Evolutionary conservation across 2,888 invertebrate genomes (phyloP).

Genomic region (Drosophila fulvimacula): DNA sequence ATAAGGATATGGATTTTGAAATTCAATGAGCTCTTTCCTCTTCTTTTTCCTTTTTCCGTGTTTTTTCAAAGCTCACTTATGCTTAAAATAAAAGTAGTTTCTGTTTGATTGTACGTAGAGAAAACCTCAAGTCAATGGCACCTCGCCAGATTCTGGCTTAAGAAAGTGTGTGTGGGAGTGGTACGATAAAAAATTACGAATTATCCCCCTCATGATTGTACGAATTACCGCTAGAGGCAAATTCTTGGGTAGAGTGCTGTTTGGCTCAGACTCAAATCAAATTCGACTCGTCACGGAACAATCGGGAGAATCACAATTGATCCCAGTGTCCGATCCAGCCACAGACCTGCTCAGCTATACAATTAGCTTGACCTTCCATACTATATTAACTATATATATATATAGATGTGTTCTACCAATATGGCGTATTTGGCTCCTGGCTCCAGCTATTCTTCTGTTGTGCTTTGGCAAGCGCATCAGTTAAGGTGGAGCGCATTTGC

Average conservation of each 20-base stretch:
- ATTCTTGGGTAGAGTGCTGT: constrained; percentile 17
- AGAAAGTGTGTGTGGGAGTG: constrained; percentile 35
- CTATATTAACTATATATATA: constrained; percentile 6
- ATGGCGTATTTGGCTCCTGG: constrained; percentile 72
- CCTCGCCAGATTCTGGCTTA: constrained; percentile 46
- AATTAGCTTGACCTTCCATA: constrained; percentile 16
- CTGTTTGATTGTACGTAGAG: constrained; percentile 59
- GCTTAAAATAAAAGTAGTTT: constrained; percentile 72
- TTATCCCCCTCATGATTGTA: constrained; percentile 5
- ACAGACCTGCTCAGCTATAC: constrained; percentile 43
- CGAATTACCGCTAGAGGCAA: constrained; percentile 16
- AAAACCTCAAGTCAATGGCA: constrained; percentile 55
- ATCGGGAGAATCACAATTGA: constrained; percentile 11
- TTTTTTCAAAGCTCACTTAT: constrained; percentile 49
- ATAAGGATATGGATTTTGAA: constrained; percentile 48
- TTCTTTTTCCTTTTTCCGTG: background rate
- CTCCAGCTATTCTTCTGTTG: constrained; percentile 41
- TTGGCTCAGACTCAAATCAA: constrained; percentile 31
- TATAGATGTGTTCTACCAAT: constrained; percentile 71
- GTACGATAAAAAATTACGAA: constrained; percentile 28
- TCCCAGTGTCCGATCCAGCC: constrained; percentile 16
- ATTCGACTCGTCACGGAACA: constrained; percentile 29
- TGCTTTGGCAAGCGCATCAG: constrained; percentile 76
- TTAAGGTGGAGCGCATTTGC: constrained; percentile 75
- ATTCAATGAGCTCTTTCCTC: constrained; percentile 39